phyloP scores from a whole-genome alignment of 1,140 invertebrate species.

The Polyergus mexicanus region DNA sequence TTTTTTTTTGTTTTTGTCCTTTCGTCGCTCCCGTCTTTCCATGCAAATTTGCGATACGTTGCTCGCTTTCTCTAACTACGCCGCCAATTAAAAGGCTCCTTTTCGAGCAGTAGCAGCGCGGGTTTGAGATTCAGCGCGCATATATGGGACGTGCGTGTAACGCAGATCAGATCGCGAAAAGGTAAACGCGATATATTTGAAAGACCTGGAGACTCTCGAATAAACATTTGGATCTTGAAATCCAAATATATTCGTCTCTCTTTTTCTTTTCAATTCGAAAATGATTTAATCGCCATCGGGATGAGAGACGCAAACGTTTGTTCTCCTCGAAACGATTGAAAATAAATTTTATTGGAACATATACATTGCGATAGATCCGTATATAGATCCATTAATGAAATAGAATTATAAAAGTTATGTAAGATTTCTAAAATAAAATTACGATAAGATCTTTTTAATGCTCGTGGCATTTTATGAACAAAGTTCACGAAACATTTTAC shows the following conservation, averaged over 20 bases:
- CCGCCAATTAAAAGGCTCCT: constrained; percentile 85
- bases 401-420: constrained; percentile 17
- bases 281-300: neutral
- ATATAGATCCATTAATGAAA: neutral
- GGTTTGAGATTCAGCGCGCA: constrained; percentile 28
- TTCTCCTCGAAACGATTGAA: neutral
- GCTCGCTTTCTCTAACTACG: constrained; percentile 61
- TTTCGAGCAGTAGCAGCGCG: constrained; percentile 72
- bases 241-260: neutral
- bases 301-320: neutral
- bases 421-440: neutral
- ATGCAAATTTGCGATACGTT: constrained; percentile 73
- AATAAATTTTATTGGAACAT: neutral
- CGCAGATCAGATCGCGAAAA: constrained; percentile 3
- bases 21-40: neutral
- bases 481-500: constrained; percentile 28
- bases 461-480: constrained; percentile 42
- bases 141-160: neutral
- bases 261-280: neutral
- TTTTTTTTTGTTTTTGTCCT: constrained; percentile 35
- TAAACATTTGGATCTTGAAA: constrained; percentile 26
- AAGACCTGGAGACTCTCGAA: neutral
- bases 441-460: constrained; percentile 40
- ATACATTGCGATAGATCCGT: neutral
- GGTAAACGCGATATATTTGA: neutral